Evolutionary conservation across 2,888 invertebrate genomes (phyloP).

Genomic region (Mythimna lalbum): DNA sequence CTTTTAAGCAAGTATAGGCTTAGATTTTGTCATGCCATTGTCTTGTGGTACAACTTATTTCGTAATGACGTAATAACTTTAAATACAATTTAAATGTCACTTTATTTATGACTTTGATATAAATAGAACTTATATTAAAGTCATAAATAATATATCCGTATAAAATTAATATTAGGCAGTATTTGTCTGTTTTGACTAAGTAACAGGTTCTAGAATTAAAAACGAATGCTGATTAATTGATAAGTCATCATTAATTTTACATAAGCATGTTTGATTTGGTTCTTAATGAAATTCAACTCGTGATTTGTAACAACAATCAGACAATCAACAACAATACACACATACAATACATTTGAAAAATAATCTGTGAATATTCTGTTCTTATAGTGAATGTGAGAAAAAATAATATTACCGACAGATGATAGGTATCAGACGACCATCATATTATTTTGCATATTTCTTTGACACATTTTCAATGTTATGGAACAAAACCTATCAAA

Average conservation of each 20-base stretch:
- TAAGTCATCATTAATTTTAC: background rate
- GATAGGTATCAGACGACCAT: background rate
- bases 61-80: background rate
- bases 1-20: background rate
- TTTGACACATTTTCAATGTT: no score
- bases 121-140: background rate
- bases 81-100: background rate
- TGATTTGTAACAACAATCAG: background rate
- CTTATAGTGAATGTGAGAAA: background rate
- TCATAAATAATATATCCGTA: background rate
- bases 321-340: background rate
- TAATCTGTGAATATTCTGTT: background rate
- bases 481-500: no score
- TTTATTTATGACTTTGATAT: background rate
- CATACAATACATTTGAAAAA: background rate
- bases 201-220: background rate
- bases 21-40: background rate
- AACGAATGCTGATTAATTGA: conserved; percentile 1
- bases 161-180: background rate
- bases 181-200: background rate
- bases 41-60: background rate
- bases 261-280: background rate
- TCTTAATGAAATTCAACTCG: background rate
- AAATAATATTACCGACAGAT: background rate
- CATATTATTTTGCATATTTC: no score